Evolutionary conservation across 2,113 vertebrate species (phyloP).

Genomic region (Lagopus leucura): DNA sequence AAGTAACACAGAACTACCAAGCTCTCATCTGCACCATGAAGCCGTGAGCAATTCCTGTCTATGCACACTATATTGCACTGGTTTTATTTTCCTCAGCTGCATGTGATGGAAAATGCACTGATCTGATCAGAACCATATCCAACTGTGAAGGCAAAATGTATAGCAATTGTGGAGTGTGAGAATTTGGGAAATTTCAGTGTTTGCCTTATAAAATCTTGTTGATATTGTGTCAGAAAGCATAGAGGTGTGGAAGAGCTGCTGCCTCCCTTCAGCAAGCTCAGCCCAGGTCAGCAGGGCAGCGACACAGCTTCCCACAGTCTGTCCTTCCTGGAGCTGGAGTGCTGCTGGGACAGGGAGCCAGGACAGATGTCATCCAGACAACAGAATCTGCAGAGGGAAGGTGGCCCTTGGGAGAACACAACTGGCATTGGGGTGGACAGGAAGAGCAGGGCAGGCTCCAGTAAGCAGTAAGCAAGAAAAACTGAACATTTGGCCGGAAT

Average conservation of each 20-base stretch:
- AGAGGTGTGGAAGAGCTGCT: not conserved
- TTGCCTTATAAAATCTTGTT: not conserved
- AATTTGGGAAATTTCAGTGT: not conserved
- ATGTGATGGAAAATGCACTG: not conserved
- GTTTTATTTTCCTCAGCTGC: not conserved
- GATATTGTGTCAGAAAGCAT: not conserved
- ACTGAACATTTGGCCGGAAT: not conserved
- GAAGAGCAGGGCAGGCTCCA: accelerated
- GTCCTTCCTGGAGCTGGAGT: not conserved
- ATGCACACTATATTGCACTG: accelerated
- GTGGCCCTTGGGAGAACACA: accelerated
- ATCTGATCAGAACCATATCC: accelerated
- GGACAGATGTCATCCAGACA: not conserved
- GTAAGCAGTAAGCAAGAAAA: not conserved
- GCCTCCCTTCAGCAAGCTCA: not conserved
- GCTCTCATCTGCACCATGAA: not conserved
- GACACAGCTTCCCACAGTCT: accelerated
- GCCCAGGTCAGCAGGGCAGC: accelerated
- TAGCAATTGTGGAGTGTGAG: not conserved
- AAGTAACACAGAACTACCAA: not conserved
- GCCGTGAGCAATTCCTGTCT: not conserved
- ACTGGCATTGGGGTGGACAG: not conserved
- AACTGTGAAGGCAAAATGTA: not conserved
- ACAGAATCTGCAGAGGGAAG: not conserved
- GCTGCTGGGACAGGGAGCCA: accelerated